Conservation (phyloP, 1,140 invertebrate genomes). For the Apis mellifera region DNA sequence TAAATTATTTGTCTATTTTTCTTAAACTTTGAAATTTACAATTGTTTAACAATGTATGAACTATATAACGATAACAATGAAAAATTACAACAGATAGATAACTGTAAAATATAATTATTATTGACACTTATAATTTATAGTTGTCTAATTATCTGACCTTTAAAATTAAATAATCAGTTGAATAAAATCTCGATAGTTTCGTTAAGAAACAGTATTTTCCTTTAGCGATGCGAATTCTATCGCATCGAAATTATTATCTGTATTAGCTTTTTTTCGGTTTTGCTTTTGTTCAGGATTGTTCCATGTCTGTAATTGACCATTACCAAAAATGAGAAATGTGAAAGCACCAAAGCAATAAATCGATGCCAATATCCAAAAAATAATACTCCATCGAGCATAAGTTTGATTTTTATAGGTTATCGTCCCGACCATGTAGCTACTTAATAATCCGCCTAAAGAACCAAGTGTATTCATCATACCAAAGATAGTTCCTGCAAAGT, state of each 20-base stretch:
- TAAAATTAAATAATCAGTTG: no score
- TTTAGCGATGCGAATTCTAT: conserved; percentile 65
- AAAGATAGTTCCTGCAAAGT: conserved; percentile 95
- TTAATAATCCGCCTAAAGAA: conserved; percentile 93
- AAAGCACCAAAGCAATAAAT: conserved; percentile 88
- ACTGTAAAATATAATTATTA: no score
- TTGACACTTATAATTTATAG: no score
- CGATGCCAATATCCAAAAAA: conserved; percentile 90
- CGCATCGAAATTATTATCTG: conserved; percentile 17
- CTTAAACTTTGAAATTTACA: no score
- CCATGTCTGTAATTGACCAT: conserved; percentile 88
- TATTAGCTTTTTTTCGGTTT: neutral
- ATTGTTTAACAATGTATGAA: no score
- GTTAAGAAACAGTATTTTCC: conserved; percentile 54
- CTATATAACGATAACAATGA: no score
- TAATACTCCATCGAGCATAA: conserved; percentile 89
- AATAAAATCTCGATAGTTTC: neutral
- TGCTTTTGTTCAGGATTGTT: conserved; percentile 74
- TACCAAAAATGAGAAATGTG: conserved; percentile 86
- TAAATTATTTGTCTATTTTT: no score
- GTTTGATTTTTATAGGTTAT: conserved; percentile 90
- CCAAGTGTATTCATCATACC: conserved; percentile 95
- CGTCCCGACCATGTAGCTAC: conserved; percentile 91
- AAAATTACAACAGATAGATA: no score
- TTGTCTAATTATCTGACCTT: no score